Evolutionary conservation across 1,140 invertebrate genomes (phyloP), one percentile per base, ranked within the genome.

Genomic region (Drosophila lini): DNA sequence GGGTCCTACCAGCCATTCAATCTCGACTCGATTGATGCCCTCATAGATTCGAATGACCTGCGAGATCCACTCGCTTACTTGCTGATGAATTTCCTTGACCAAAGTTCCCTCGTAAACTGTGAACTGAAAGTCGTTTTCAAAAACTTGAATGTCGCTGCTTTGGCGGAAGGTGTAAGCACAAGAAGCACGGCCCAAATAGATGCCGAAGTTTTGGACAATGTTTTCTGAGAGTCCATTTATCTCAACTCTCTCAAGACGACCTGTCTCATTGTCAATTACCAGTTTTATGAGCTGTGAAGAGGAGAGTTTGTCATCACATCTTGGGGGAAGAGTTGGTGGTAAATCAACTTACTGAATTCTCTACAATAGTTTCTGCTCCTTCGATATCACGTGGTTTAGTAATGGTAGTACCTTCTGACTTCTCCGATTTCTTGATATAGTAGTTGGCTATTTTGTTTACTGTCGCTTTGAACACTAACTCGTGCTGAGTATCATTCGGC

Each of bases 1-100:
- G 0, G 98, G 98, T 41, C 98, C 98, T 65, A 99, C 94, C 3
- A 98, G 93, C 97, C 97, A 99, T 80, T 99, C 96, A 58, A 99
- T 95, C 92, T 99, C 98, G 1, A 97, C 93, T 42, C 94, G 93
- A 55, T 95, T 94, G 42, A 95, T 93, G 10, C 92, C 93, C 1
- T 94, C 93, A 71, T 97, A 97, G 1, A 98, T 81, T 61, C 98
- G 93, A 31, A 98, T 94, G 1, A 96, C 94, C 93, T 98, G 96
- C 28, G 95, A 96, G 2, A 97, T 93, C 96, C 96, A 99, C 11
- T 96, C 93, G 50, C 94, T 94, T 64, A 95, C 95, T 9, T 91
- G 91, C 86, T 98, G 96, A 76, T 97, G 96, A 11, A 98, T 94
- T 94, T 99, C 98, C 68, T 96, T 93, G 0, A 98, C 95, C 0